phyloP scores from a whole-genome alignment of 2,888 invertebrate species.

The Drosophila neutralis region DNA sequence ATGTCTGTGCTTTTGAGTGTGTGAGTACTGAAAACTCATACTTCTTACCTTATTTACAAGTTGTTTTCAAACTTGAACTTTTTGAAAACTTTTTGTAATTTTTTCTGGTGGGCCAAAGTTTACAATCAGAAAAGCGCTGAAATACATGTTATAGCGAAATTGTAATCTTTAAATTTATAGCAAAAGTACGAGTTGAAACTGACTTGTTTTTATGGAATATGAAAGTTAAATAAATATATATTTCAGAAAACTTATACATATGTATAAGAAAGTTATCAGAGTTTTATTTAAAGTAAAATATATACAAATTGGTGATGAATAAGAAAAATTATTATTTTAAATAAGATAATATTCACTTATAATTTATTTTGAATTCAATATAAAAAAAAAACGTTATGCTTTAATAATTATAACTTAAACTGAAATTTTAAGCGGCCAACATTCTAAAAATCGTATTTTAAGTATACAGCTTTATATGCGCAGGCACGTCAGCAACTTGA shows the following conservation, averaged over 20 bases:
- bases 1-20: background rate
- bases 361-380: background rate
- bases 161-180: background rate
- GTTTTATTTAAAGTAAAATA: no score
- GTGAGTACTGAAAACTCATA: background rate
- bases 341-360: background rate
- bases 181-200: background rate
- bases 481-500: slow-evolving; percentile 8
- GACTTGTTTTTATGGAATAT: background rate
- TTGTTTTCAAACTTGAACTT: slow-evolving; percentile 58
- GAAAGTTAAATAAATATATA: background rate
- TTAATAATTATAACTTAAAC: background rate
- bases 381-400: background rate
- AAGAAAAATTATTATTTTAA: background rate
- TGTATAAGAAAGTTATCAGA: background rate
- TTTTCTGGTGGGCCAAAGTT: slow-evolving; percentile 15
- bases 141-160: slow-evolving; percentile 8
- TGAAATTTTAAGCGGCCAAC: background rate
- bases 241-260: background rate
- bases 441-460: background rate
- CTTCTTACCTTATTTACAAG: slow-evolving; percentile 29
- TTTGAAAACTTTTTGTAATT: slow-evolving; percentile 52
- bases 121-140: background rate
- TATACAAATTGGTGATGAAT: background rate
- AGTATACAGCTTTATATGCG: background rate